phyloP scores from a whole-genome alignment of 1,140 invertebrate genomes.

The Heliothis subflexa region DNA sequence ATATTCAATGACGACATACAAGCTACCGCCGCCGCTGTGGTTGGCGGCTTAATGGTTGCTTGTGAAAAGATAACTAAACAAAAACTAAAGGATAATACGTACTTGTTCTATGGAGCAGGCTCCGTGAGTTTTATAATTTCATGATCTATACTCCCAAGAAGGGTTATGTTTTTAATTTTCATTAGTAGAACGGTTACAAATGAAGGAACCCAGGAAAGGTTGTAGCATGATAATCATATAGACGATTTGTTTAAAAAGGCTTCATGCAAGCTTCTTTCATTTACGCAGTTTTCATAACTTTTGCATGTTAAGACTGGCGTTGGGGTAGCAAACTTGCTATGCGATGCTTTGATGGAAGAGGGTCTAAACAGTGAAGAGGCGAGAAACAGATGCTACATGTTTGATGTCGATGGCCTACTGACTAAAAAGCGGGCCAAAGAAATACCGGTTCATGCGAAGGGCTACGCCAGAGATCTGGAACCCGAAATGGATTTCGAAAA shows the following conservation, averaged over 20 bases:
- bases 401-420: background rate
- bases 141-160: too few relatives aligned
- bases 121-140: background rate
- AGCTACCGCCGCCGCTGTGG: background rate
- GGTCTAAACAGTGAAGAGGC: background rate
- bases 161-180: too few relatives aligned
- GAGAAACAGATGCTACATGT: background rate
- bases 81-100: constrained; percentile 1
- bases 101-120: constrained; percentile 10
- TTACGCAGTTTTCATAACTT: too few relatives aligned
- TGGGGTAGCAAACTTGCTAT: constrained; percentile 8
- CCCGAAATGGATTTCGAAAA: background rate
- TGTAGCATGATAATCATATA: too few relatives aligned
- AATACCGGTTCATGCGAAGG: background rate
- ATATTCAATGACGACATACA: constrained; percentile 9
- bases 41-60: background rate
- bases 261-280: too few relatives aligned
- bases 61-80: background rate
- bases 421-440: too few relatives aligned
- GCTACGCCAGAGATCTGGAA: background rate
- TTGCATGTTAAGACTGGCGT: background rate
- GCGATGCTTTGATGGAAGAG: constrained; percentile 12
- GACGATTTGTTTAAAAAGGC: too few relatives aligned
- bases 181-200: too few relatives aligned
- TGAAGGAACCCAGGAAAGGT: too few relatives aligned